Evolutionary conservation across 2,797 vertebrate genomes (phyloP).

Genomic region (Molossus molossus): DNA sequence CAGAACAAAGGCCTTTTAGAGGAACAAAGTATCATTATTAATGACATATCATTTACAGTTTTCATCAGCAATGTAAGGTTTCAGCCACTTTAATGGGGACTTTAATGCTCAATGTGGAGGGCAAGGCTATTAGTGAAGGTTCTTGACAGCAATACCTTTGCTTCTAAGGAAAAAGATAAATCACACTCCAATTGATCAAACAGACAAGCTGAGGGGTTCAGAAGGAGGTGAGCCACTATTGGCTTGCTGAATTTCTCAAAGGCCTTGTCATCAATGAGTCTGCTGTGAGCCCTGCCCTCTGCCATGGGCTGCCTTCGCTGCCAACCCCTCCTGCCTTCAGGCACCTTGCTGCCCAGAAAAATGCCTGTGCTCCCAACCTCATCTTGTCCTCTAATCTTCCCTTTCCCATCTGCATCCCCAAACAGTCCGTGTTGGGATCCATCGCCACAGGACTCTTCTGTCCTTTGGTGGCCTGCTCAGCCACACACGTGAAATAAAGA

Average conservation of each 20-base stretch:
- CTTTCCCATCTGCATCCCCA: not conserved
- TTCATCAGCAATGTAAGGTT: constrained; percentile 73
- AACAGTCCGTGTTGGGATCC: not conserved
- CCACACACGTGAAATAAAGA: not conserved
- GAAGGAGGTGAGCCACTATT: constrained; percentile 55
- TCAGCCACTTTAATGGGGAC: constrained; percentile 69
- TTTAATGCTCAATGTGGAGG: constrained; percentile 61
- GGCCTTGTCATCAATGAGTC: not conserved
- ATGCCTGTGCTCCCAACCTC: not conserved
- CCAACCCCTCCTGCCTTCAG: not conserved
- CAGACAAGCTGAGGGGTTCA: constrained; percentile 70
- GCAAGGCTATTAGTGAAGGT: constrained; percentile 63
- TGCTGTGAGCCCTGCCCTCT: not conserved
- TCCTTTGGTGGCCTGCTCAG: not conserved
- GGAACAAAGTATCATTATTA: constrained; percentile 77
- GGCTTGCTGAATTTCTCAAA: constrained; percentile 18
- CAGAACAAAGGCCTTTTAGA: constrained; percentile 77
- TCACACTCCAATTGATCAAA: constrained; percentile 72
- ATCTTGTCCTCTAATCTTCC: not conserved
- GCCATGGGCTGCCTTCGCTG: not conserved
- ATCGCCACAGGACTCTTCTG: not conserved
- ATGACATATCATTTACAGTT: constrained; percentile 77
- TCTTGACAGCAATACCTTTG: constrained; percentile 71
- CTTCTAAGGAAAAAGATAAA: constrained; percentile 73
- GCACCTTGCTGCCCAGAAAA: not conserved